Conservation (phyloP, 2,888 invertebrate species). For the Unio delphinus region DNA sequence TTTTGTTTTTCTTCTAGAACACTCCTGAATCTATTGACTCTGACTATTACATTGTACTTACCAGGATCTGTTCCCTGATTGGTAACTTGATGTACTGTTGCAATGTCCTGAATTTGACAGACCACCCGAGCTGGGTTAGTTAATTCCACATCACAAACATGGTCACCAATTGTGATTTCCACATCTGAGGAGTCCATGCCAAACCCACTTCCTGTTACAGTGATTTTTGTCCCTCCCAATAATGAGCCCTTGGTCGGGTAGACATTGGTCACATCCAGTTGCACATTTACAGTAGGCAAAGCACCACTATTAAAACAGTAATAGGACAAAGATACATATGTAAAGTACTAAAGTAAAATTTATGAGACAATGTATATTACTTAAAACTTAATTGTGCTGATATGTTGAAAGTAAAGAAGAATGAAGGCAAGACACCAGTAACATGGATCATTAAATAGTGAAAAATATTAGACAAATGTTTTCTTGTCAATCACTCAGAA, state of each 20-base stretch:
- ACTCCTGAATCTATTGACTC: background rate
- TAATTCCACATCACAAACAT: slow-evolving; percentile 15
- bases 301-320: background rate
- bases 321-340: no score
- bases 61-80: slow-evolving; percentile 41
- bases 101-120: slow-evolving; percentile 43
- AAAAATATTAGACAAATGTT: no score
- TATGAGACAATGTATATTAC: no score
- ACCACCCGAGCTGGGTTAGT: slow-evolving; percentile 29
- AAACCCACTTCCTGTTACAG: slow-evolving; percentile 53
- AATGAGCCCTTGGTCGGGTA: slow-evolving; percentile 44
- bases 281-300: slow-evolving; percentile 24
- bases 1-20: no score
- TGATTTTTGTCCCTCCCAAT: slow-evolving; percentile 48
- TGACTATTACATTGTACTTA: slow-evolving; percentile 6
- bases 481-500: no score
- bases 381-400: no score
- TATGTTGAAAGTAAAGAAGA: no score
- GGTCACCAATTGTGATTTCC: slow-evolving; percentile 43
- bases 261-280: slow-evolving; percentile 43
- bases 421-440: no score
- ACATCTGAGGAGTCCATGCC: slow-evolving; percentile 22
- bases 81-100: slow-evolving; percentile 26
- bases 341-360: no score
- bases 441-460: no score